phyloP scores from a whole-genome alignment of 2,888 invertebrate genomes.

The Hesperia comma region DNA sequence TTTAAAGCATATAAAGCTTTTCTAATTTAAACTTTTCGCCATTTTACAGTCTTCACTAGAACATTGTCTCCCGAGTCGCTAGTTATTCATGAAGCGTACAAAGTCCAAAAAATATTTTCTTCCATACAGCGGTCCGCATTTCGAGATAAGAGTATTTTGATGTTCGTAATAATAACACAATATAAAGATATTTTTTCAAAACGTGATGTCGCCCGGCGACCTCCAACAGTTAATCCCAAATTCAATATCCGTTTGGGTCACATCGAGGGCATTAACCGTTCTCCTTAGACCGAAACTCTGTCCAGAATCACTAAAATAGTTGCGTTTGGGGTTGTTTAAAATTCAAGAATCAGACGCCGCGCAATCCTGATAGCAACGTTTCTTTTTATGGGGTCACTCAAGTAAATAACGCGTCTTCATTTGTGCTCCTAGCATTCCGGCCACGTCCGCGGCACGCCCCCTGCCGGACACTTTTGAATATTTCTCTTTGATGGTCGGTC shows the following conservation, averaged over 20 bases:
- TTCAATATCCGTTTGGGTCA: conserved; percentile 28
- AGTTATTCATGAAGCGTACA: no score
- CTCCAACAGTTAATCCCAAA: conserved; percentile 12
- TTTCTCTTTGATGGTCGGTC: conserved; percentile 35
- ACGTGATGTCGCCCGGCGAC: background rate
- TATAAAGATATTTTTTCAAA: background rate
- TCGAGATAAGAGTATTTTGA: no score
- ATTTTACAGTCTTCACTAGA: no score
- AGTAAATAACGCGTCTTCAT: conserved; percentile 73
- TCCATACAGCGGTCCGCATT: no score
- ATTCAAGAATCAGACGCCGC: conserved; percentile 66
- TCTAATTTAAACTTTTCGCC: no score
- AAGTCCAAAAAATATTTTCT: no score
- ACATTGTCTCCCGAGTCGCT: no score
- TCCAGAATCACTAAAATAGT: conserved; percentile 62
- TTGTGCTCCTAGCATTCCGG: conserved; percentile 39
- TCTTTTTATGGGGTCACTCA: conserved; percentile 73
- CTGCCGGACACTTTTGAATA: conserved; percentile 39
- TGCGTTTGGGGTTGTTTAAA: conserved; percentile 64
- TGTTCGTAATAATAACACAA: background rate
- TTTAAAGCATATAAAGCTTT: no score
- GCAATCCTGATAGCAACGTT: conserved; percentile 65
- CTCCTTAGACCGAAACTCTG: conserved; percentile 42
- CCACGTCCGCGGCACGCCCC: conserved; percentile 38
- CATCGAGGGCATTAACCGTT: conserved; percentile 36